A percentile compares a stretch with the other conserved stretches of the same genome.
Conservation (phyloP, 2,113 vertebrate species). For the Callospermophilus lateralis region DNA sequence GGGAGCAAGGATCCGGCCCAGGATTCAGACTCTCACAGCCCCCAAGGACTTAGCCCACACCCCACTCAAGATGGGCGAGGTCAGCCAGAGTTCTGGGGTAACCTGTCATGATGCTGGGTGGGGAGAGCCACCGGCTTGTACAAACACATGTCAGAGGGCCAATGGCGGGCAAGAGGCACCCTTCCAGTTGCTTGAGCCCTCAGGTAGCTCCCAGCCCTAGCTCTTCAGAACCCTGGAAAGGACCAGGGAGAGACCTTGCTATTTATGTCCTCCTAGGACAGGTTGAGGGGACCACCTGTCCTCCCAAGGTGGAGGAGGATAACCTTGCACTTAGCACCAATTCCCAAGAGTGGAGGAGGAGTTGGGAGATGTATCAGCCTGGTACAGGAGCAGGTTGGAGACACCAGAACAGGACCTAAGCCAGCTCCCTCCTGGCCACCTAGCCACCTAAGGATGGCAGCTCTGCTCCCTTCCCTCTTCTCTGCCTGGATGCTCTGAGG, state of each 20-base stretch:
- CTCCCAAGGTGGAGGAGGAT: constrained; percentile 9
- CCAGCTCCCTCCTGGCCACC: not conserved
- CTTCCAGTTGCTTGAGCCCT: not conserved
- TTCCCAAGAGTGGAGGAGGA: constrained; percentile 16
- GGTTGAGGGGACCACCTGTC: not conserved
- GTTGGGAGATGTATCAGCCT: not conserved
- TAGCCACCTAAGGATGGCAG: not conserved
- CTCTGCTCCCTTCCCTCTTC: not conserved
- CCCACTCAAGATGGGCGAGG: not conserved
- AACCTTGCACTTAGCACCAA: not conserved
- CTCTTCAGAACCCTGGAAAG: not conserved
- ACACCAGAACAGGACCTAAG: not conserved
- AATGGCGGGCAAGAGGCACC: not conserved
- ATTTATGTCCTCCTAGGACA: constrained; percentile 21
- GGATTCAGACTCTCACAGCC: not conserved
- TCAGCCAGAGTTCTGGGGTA: not conserved
- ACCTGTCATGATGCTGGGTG: not conserved
- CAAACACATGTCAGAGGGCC: not conserved
- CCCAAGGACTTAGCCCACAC: not conserved
- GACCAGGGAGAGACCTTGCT: not conserved
- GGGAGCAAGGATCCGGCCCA: not conserved
- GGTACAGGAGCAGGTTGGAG: not conserved
- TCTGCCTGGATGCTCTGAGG: not conserved
- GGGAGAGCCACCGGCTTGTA: not conserved
- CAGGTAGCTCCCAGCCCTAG: not conserved